These are phyloP conservation scores for Rhaphigaster nebulosa DNA, from an alignment of 2,888 invertebrate species.

Conservation along the genomic window DNA sequence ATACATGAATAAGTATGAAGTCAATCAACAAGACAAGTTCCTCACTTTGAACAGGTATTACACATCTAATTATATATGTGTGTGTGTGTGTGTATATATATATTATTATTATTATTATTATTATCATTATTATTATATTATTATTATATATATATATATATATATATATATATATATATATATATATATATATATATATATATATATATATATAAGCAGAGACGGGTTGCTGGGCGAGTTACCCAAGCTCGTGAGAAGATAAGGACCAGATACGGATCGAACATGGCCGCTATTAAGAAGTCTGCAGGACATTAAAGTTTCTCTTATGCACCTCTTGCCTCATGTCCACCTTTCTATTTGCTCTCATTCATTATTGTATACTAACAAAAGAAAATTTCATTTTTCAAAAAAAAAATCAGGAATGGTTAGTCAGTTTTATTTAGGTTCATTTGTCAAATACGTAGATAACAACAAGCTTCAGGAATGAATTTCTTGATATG, in stretches of 20 bases:
- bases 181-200: no score
- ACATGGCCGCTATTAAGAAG: conserved; percentile 23
- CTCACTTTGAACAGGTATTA: not conserved
- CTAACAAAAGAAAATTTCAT: not conserved
- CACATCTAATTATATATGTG: not conserved
- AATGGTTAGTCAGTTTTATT: no score
- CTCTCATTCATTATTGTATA: not conserved
- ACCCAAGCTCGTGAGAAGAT: not conserved
- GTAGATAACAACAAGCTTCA: no score
- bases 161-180: no score
- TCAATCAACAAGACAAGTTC: not conserved
- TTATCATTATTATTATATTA: no score
- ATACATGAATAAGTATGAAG: not conserved
- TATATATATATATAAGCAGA: not conserved
- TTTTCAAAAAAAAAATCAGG: not conserved
- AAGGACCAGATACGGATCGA: not conserved
- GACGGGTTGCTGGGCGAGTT: not conserved
- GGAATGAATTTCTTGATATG: no score
- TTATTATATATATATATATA: no score
- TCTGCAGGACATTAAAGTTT: not conserved
- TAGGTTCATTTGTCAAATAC: no score
- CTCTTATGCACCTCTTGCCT: not conserved
- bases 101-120: no score
- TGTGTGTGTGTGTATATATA: no score
- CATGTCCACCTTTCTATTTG: not conserved